Percentiles rank a stretch among this genome's conserved stretches.
Conservation (phyloP, 2,797 vertebrate species). For the Danio tinwini region DNA sequence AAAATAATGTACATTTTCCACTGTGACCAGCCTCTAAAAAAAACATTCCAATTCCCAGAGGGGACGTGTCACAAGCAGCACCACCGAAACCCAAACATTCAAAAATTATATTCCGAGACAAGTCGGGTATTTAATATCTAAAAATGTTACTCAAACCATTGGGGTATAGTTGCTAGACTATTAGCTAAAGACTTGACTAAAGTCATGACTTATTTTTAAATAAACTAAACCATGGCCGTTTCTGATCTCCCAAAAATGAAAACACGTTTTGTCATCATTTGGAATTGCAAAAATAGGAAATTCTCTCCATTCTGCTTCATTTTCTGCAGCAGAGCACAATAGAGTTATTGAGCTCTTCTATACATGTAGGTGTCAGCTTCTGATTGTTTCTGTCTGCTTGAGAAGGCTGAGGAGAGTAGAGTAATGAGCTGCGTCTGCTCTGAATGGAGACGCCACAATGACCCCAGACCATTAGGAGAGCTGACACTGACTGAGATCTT, state of each 20-base stretch:
- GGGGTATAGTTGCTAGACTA: not conserved
- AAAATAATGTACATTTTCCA: conserved; percentile 32
- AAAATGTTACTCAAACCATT: not conserved
- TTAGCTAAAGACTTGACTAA: too few relatives aligned
- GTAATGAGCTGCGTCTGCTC: conserved; percentile 22
- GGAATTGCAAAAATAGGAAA: too few relatives aligned
- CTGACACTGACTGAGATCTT: conserved; percentile 11
- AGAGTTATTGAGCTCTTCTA: too few relatives aligned
- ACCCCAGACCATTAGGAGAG: not conserved
- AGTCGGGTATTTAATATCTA: not conserved
- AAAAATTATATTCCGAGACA: not conserved
- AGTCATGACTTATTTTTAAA: too few relatives aligned
- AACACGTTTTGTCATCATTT: too few relatives aligned
- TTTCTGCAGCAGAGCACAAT: too few relatives aligned
- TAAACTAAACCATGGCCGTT: too few relatives aligned
- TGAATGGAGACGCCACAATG: conserved; percentile 11
- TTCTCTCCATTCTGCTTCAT: too few relatives aligned
- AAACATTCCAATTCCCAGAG: not conserved
- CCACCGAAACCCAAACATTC: not conserved
- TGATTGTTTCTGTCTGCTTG: too few relatives aligned
- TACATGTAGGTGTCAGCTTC: too few relatives aligned
- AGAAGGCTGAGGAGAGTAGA: not conserved
- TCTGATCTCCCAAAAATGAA: too few relatives aligned
- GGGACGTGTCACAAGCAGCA: not conserved
- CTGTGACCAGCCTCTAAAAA: conserved; percentile 14